Conservation (phyloP, 92 coral and sea anemone genomes). For the Phymanthus crucifer region DNA sequence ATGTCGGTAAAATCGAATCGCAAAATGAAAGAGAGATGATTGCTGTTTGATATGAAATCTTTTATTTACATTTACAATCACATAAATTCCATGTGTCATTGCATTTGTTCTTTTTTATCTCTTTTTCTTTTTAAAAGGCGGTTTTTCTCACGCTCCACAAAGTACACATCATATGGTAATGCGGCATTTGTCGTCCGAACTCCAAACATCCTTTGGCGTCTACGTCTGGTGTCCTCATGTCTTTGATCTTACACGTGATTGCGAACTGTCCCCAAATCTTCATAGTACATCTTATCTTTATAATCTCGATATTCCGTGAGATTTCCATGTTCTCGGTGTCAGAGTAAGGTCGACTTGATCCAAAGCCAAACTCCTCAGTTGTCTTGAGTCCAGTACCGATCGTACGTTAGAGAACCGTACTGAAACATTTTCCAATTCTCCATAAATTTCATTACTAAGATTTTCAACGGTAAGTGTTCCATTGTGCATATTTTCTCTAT, state of each 20-base stretch:
- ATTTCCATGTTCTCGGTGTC: neutral
- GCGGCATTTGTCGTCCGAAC: neutral
- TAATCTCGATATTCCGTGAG: constrained; percentile 4
- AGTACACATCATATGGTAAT: neutral
- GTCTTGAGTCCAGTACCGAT: neutral
- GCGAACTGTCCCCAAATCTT: neutral
- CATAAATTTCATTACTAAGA: neutral
- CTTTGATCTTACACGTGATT: constrained; percentile 4
- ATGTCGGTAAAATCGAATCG: neutral
- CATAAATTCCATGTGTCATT: neutral
- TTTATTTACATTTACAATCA: neutral
- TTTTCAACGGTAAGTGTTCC: neutral
- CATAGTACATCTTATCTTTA: constrained; percentile 5
- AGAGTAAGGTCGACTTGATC: constrained; percentile 1
- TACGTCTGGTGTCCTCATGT: neutral
- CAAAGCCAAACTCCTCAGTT: neutral
- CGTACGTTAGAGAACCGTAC: neutral
- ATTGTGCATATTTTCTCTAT: neutral
- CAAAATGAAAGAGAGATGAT: neutral
- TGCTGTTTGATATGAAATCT: neutral
- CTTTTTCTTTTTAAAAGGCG: neutral
- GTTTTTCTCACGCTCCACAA: neutral
- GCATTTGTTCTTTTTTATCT: neutral
- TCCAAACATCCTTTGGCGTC: neutral
- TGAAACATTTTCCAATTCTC: neutral